Evolutionary conservation across 2,113 vertebrate species (phyloP).

Genomic region (Grus americana): DNA sequence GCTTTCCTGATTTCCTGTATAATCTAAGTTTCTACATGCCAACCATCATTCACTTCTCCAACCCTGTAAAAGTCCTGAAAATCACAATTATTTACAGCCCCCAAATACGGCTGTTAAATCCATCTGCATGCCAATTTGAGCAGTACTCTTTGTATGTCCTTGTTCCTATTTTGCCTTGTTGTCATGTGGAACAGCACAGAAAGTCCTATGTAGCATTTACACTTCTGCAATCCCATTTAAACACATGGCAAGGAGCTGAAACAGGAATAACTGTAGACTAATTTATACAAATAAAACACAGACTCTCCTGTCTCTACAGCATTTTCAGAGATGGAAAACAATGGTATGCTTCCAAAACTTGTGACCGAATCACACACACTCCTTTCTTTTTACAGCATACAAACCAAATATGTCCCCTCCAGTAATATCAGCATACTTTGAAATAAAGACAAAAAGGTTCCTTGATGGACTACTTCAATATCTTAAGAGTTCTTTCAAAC

Average conservation of each 20-base stretch:
- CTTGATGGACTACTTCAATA: neutral
- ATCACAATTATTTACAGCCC: neutral
- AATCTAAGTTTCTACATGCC: neutral
- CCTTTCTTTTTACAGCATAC: neutral
- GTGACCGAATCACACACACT: neutral
- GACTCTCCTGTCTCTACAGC: neutral
- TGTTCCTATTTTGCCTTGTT: neutral
- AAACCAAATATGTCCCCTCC: neutral
- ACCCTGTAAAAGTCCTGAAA: neutral
- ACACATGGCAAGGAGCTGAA: neutral
- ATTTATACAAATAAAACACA: neutral
- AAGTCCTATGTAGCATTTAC: neutral
- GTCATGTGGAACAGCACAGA: neutral
- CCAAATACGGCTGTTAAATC: neutral
- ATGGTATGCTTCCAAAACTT: fast-evolving
- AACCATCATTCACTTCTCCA: neutral
- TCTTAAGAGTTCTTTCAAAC: neutral
- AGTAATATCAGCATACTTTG: neutral
- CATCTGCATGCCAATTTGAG: neutral
- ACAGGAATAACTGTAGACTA: neutral
- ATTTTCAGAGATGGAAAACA: neutral
- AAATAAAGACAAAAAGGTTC: neutral
- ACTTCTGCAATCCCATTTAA: neutral
- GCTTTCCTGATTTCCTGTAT: neutral
- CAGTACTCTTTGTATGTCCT: neutral